Percentiles rank a stretch among this genome's conserved stretches.
phyloP scores from a whole-genome alignment of 2,113 vertebrate genomes.

The Mastomys coucha region DNA sequence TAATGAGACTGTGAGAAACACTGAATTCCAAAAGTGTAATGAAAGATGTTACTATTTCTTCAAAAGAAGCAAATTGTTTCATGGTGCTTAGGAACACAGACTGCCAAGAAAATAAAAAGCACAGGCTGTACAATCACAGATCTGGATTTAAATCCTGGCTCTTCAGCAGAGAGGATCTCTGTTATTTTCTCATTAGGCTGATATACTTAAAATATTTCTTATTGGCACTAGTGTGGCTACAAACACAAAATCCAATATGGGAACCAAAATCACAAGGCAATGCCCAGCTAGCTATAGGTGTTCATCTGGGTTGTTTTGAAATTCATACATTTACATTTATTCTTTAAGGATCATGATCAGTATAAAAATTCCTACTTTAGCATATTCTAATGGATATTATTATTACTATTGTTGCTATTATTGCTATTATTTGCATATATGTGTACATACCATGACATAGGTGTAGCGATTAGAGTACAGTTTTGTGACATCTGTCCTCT shows the following conservation, averaged over 20 bases:
- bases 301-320: conserved; percentile 14
- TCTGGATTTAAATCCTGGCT: conserved; percentile 61
- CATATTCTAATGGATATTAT: neutral
- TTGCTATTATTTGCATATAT: neutral
- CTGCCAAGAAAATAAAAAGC: neutral
- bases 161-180: neutral
- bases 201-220: conserved; percentile 68
- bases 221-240: conserved; percentile 35
- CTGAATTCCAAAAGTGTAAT: neutral
- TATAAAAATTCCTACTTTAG: neutral
- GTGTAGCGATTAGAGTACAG: neutral
- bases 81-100: neutral
- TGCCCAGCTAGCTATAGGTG: neutral
- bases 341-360: neutral
- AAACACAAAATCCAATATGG: conserved; percentile 27
- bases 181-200: conserved; percentile 62
- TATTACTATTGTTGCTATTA: neutral
- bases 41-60: conserved; percentile 44
- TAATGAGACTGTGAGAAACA: conserved; percentile 47
- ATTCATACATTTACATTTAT: neutral
- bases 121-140: conserved; percentile 7
- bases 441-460: neutral
- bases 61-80: conserved; percentile 27
- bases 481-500: neutral
- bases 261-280: neutral